phyloP scores from a whole-genome alignment of 2,113 vertebrate genomes.

The Phycodurus eques region DNA sequence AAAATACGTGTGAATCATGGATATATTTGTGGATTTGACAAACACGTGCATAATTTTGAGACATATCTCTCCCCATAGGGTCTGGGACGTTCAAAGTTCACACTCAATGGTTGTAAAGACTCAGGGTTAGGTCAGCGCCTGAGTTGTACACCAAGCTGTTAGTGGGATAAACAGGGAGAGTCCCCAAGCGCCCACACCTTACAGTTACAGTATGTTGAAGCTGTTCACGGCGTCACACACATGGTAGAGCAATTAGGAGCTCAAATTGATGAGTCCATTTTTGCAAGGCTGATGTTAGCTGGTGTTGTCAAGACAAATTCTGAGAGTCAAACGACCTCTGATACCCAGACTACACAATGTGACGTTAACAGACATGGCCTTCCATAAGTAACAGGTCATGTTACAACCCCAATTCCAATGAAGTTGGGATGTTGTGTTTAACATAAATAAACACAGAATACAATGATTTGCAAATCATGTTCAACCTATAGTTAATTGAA shows the following conservation, averaged over 20 bases:
- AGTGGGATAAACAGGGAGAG: background rate
- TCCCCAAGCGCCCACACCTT: background rate
- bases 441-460: no score
- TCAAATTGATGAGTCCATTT: conserved; percentile 15
- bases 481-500: no score
- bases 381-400: conserved; percentile 14
- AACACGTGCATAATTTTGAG: no score
- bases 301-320: conserved; percentile 6
- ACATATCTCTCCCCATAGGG: no score
- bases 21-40: no score
- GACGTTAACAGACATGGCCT: background rate
- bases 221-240: background rate
- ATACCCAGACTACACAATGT: background rate
- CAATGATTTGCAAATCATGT: no score
- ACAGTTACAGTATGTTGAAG: background rate
- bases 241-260: conserved; percentile 15
- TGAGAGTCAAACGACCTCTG: background rate
- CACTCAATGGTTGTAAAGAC: background rate
- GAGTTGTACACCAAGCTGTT: background rate
- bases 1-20: no score
- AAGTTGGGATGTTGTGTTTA: no score
- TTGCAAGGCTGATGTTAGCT: conserved; percentile 16
- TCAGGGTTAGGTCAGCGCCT: background rate
- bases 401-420: no score
- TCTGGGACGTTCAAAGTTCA: background rate